Conservation (phyloP, 2,797 vertebrate genomes). For the Enteromius unitaeniatus region DNA sequence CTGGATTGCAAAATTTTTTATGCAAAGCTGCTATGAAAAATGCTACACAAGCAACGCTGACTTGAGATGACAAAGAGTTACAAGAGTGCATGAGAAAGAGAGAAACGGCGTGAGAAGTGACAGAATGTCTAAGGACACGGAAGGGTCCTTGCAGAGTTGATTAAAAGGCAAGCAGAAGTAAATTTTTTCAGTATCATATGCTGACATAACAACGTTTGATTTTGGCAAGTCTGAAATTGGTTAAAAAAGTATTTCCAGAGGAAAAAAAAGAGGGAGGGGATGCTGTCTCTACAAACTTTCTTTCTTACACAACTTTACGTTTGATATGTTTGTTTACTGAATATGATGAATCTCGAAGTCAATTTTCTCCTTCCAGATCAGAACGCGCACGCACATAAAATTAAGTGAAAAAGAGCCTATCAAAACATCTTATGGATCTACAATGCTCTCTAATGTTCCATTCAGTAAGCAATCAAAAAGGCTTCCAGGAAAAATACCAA, state of each 20-base stretch:
- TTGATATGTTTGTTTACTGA: neutral
- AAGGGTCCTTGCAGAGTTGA: neutral
- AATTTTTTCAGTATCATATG: neutral
- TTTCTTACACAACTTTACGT: neutral
- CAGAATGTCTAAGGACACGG: neutral
- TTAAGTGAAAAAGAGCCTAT: conserved; percentile 23
- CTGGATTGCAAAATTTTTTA: neutral
- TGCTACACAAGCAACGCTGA: neutral
- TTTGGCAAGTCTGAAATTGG: neutral
- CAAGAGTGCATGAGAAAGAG: neutral
- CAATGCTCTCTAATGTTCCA: conserved; percentile 45
- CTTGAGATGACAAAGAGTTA: neutral
- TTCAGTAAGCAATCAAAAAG: conserved; percentile 50
- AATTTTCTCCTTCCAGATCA: conserved; percentile 13
- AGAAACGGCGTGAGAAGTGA: conserved; percentile 1
- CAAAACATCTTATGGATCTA: conserved; percentile 39
- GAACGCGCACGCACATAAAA: neutral
- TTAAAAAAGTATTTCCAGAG: neutral
- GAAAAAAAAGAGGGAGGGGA: neutral
- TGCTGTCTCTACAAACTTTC: neutral
- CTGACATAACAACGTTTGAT: neutral
- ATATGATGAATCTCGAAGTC: neutral
- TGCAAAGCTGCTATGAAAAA: neutral
- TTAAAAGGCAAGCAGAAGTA: neutral
- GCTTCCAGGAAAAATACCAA: conserved; percentile 46